These are phyloP conservation scores for Steinernema khuongi DNA, from an alignment of 1,140 invertebrate species.

Conservation along the genomic window DNA sequence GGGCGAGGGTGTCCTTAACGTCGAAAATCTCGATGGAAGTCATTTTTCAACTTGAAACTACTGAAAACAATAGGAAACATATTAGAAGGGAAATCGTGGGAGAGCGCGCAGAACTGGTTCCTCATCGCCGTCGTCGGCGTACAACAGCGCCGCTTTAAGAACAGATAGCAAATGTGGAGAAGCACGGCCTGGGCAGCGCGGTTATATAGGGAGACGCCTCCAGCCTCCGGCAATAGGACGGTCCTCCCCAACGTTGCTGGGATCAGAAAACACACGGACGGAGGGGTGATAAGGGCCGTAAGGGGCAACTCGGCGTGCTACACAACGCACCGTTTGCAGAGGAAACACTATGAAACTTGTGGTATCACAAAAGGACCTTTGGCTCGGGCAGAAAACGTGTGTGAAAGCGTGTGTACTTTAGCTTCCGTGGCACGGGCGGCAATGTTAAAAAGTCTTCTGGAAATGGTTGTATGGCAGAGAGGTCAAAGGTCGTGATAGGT, in stretches of 20 bases:
- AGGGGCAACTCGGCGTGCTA: neutral
- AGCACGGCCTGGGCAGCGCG: neutral
- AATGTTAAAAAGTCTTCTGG: no score
- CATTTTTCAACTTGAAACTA: neutral
- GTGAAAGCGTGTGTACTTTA: slow-evolving; percentile 1
- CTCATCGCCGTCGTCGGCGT: no score
- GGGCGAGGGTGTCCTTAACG: neutral
- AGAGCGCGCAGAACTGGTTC: neutral
- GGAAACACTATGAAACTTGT: neutral
- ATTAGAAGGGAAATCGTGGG: neutral
- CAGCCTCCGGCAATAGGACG: neutral
- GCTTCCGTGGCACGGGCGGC: no score
- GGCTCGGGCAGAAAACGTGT: neutral
- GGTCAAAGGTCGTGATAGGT: neutral
- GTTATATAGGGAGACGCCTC: neutral
- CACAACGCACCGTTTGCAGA: neutral
- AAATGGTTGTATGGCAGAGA: no score
- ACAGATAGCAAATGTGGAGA: neutral
- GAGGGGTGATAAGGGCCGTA: slow-evolving; percentile 1
- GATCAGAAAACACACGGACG: neutral
- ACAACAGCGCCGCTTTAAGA: neutral
- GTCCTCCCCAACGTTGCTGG: neutral
- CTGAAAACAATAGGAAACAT: no score
- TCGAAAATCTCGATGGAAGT: neutral
- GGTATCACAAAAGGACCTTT: neutral